Percentiles rank a stretch among this genome's conserved stretches.
These are phyloP conservation scores for Lypha dubia DNA, from an alignment of 2,888 invertebrate genomes.

Conservation along the genomic window DNA sequence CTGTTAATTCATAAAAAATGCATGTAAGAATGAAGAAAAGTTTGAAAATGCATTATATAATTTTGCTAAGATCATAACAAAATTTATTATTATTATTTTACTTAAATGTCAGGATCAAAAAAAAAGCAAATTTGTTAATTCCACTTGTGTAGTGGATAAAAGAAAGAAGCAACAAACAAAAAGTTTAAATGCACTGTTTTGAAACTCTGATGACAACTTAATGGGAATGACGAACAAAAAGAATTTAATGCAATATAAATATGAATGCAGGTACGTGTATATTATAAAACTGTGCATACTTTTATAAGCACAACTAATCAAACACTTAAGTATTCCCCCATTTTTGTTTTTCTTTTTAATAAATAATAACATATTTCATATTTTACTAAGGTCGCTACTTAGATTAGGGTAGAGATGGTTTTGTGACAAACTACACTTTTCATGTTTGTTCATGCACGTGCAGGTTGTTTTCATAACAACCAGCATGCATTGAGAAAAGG, in stretches of 20 bases:
- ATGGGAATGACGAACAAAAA: constrained; percentile 49
- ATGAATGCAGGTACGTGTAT: too few species aligned
- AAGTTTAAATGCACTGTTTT: constrained; percentile 45
- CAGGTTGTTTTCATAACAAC: too few species aligned
- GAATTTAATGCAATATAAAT: constrained; percentile 25
- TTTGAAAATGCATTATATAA: constrained; percentile 37
- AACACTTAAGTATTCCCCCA: constrained; percentile 7
- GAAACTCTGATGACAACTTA: constrained; percentile 59
- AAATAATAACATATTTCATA: neutral
- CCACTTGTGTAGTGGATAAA: constrained; percentile 24
- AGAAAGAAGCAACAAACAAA: neutral
- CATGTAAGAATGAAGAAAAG: constrained; percentile 19
- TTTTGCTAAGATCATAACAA: constrained; percentile 26
- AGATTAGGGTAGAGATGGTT: neutral
- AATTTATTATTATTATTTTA: constrained; percentile 48
- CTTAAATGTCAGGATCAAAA: constrained; percentile 20
- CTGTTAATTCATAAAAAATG: constrained; percentile 12
- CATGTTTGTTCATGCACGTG: too few species aligned
- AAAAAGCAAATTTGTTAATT: constrained; percentile 49
- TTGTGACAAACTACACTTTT: neutral
- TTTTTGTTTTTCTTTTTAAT: too few species aligned
- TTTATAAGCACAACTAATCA: constrained; percentile 5
- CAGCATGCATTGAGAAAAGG: too few species aligned
- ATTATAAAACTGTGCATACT: constrained; percentile 11
- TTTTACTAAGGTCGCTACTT: neutral